phyloP scores from a whole-genome alignment of 2,888 invertebrate genomes.

The Drosophila glabriapex region DNA sequence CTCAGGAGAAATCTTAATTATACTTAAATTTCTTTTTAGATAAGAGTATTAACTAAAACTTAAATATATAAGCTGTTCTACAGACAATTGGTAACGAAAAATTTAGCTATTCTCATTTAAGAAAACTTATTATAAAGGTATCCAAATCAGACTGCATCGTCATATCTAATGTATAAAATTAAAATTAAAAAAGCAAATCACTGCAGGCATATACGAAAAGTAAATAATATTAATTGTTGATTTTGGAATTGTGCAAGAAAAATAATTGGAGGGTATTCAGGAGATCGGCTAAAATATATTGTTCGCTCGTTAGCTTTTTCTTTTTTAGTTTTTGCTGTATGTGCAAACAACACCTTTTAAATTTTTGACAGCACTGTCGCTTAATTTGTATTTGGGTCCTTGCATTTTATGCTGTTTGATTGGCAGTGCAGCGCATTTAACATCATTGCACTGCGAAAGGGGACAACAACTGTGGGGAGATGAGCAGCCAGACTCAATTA shows the following conservation, averaged over 20 bases:
- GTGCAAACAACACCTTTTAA: slow-evolving; percentile 60
- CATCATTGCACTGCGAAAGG: slow-evolving; percentile 5
- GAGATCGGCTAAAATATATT: not conserved
- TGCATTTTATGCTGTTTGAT: slow-evolving; percentile 68
- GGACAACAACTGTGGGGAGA: not conserved
- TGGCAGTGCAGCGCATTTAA: slow-evolving; percentile 37
- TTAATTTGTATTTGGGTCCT: slow-evolving; percentile 65
- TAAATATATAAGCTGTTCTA: not conserved
- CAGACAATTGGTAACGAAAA: not conserved
- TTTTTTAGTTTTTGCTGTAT: slow-evolving; percentile 10
- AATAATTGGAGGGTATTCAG: not conserved
- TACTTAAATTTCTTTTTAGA: not conserved
- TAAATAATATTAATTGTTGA: not conserved
- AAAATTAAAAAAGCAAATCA: not conserved
- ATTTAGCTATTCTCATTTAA: not conserved
- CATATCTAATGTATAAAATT: too few species aligned
- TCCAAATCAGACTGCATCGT: too few species aligned
- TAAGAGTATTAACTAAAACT: not conserved
- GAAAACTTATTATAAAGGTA: not conserved
- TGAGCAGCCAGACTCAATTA: slow-evolving; percentile 67
- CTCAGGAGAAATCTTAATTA: too few species aligned
- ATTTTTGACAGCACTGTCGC: slow-evolving; percentile 41
- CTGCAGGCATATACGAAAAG: not conserved
- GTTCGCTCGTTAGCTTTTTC: not conserved
- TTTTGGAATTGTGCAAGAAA: too few species aligned